A percentile compares a stretch with the other conserved stretches of the same genome.
These are phyloP conservation scores for Eulemur rufifrons DNA, from an alignment of 2,113 vertebrate species.

Conservation along the genomic window DNA sequence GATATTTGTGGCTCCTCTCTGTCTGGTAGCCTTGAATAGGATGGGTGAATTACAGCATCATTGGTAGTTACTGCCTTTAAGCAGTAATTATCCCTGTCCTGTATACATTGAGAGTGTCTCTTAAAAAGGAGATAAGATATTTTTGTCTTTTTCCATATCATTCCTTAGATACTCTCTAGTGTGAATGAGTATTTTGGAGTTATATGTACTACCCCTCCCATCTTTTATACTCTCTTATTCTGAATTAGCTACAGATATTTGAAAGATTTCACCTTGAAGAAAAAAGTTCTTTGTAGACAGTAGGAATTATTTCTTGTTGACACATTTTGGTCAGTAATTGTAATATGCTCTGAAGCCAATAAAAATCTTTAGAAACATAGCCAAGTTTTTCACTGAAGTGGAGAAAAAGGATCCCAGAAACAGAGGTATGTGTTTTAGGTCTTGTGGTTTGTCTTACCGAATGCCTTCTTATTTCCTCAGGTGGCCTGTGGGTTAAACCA, in stretches of 20 bases:
- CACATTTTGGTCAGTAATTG: constrained; percentile 18
- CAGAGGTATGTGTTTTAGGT: not conserved
- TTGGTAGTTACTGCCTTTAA: not conserved
- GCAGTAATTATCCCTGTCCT: not conserved
- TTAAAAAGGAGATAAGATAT: not conserved
- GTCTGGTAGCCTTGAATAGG: not conserved
- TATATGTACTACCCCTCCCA: not conserved
- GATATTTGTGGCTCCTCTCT: not conserved
- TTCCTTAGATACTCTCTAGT: not conserved
- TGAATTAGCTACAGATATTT: constrained; percentile 28
- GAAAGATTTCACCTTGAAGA: constrained; percentile 53
- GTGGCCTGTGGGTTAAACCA: constrained; percentile 92
- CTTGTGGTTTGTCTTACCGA: not conserved
- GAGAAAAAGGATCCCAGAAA: not conserved
- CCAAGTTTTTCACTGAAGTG: not conserved
- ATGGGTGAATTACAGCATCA: not conserved
- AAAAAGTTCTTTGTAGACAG: not conserved
- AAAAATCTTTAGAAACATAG: not conserved
- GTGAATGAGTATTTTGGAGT: constrained; percentile 21
- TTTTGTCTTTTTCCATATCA: not conserved
- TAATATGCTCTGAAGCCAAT: constrained; percentile 1
- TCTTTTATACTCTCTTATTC: constrained; percentile 14
- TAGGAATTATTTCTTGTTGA: constrained; percentile 17
- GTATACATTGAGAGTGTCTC: not conserved
- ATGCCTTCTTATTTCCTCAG: constrained; percentile 68